Percentiles rank a stretch among this genome's conserved stretches.
Conservation (phyloP, 1,140 invertebrate genomes). For the Aphis craccivora region DNA sequence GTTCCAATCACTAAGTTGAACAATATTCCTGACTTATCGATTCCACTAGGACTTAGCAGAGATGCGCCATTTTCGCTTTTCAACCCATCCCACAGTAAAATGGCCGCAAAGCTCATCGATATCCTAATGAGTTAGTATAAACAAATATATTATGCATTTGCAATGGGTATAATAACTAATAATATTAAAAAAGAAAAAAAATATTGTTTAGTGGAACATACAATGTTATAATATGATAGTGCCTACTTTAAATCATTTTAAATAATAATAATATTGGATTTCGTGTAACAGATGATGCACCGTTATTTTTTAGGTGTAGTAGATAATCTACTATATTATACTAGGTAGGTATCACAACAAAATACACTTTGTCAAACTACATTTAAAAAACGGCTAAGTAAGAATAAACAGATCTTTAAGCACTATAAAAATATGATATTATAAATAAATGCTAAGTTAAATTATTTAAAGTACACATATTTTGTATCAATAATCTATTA, state of each 20-base stretch:
- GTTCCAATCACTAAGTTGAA: slow-evolving; percentile 73
- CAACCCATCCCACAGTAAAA: slow-evolving; percentile 73
- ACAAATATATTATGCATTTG: not conserved
- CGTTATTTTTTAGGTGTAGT: too few species aligned
- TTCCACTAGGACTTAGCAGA: slow-evolving; percentile 73
- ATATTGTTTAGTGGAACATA: too few species aligned
- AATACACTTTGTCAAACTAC: too few species aligned
- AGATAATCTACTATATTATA: too few species aligned
- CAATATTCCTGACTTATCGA: slow-evolving; percentile 72
- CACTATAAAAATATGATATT: too few species aligned
- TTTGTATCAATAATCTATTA: too few species aligned
- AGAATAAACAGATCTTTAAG: too few species aligned
- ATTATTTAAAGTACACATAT: too few species aligned
- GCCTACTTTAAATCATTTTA: not conserved
- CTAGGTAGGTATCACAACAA: too few species aligned
- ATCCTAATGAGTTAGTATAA: slow-evolving; percentile 72
- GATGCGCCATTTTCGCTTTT: slow-evolving; percentile 79
- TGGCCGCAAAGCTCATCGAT: slow-evolving; percentile 75
- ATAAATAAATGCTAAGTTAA: too few species aligned
- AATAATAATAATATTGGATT: not conserved
- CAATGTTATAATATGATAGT: not conserved
- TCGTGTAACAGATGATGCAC: too few species aligned
- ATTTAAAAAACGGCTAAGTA: too few species aligned
- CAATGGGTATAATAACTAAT: not conserved
- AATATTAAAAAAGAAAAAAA: not conserved